phyloP scores from a whole-genome alignment of 2,113 vertebrate genomes.

The Myotis yumanensis region DNA sequence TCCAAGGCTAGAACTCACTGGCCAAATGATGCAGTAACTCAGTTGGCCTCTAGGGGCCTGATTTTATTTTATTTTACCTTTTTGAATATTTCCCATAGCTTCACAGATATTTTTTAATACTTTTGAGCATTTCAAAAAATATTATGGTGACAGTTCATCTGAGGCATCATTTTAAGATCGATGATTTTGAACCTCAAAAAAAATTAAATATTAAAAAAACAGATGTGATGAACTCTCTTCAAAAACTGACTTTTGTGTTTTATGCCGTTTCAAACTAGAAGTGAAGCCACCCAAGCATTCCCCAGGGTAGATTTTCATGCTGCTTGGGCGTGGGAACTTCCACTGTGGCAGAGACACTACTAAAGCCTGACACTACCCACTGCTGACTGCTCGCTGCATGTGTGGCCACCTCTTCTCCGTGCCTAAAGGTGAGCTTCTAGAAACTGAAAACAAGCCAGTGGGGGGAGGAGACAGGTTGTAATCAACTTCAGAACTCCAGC shows the following conservation, averaged over 20 bases:
- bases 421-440: background rate
- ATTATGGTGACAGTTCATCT: background rate
- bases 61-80: background rate
- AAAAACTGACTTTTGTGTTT: background rate
- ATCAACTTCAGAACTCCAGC: background rate
- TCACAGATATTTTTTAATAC: background rate
- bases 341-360: background rate
- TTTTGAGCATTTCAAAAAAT: background rate
- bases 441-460: background rate
- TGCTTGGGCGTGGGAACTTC: background rate
- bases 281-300: background rate
- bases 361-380: background rate
- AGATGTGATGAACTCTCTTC: background rate
- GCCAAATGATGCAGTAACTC: background rate
- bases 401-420: rapidly evolving
- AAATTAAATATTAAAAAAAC: background rate
- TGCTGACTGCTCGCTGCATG: rapidly evolving
- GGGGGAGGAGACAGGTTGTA: rapidly evolving
- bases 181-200: background rate
- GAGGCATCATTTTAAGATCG: background rate
- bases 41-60: background rate
- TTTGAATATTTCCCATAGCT: background rate
- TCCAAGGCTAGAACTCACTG: background rate
- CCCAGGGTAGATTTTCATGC: rapidly evolving
- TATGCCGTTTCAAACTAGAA: background rate